Base-by-base conservation (phyloP, 2,797 vertebrate genomes). In the Darevskia nairensis region DNA sequence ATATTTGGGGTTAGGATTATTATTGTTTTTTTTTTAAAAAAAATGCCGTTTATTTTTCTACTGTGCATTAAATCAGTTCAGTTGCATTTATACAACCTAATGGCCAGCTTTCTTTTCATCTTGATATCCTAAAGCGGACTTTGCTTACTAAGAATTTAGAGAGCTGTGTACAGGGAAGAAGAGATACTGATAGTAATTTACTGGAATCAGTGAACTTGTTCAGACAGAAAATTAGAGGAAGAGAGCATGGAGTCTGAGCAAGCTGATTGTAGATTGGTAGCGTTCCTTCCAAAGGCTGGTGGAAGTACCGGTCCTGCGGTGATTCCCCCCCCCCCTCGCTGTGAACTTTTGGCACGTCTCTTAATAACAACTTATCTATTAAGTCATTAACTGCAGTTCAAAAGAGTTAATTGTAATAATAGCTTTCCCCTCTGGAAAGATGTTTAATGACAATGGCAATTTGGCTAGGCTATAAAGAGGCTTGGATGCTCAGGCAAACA, bases 11-110 rank as follows among this genome's bases (percentile, higher is more conserved):
- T 13, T 44, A 93, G 13, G 6, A 11, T 87, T 88, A 84, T 95
- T 94, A 94, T 92, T 93, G 77, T 86, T 90, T 89, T 92, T 55
- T 55, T 35, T 41, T 39, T 3, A 17, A 19, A 61, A 61, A 61
- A 64, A 94, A 87, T 90, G 44, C 90, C 89, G 89, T 87, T 92
- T 91, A 15, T 78, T 89, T 93, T 94, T 94, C 91, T 93, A 92
- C 90, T 95, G 84, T 32, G 0, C 88, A 91, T 92, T 95, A 94
- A 95, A 89, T 81, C 71, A 93, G 92, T 92, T 91, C 89, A 93
- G 88, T 94, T 77, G 87, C 86, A 72, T 85, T 84, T 87, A 89
- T 92, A 92, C 85, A 94, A 85, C 44, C 44, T 84, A 91, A 91
- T 92, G 71, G 82, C 64, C 81, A 90, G 88, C 89, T 91, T 90